These are phyloP conservation scores for Acanthochromis polyacanthus DNA, from an alignment of 2,113 vertebrate genomes.

Conservation along the genomic window DNA sequence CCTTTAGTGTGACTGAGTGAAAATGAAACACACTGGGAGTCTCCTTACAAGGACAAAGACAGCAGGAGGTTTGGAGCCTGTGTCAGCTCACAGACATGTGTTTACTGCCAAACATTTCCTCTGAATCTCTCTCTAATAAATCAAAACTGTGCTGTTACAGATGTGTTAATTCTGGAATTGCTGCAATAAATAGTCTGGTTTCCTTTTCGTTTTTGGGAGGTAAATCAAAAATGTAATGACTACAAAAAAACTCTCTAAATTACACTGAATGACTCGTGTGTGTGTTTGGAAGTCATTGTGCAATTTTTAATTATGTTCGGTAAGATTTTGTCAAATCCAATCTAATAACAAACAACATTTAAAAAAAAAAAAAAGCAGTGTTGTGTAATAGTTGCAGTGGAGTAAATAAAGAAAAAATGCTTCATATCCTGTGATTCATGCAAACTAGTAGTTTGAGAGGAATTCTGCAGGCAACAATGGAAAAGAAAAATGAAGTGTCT, in stretches of 20 bases:
- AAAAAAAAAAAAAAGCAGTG: too few species aligned
- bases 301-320: neutral
- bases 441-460: neutral
- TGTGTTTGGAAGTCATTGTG: neutral
- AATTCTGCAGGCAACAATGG: neutral
- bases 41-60: conserved; percentile 85
- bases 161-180: conserved; percentile 13
- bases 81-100: conserved; percentile 61
- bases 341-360: too few species aligned
- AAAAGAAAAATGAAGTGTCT: conserved; percentile 7
- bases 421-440: neutral
- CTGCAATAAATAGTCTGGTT: neutral
- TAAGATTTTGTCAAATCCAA: too few species aligned
- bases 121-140: conserved; percentile 16
- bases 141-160: conserved; percentile 23
- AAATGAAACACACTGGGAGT: conserved; percentile 69
- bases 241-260: neutral
- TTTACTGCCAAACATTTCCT: conserved; percentile 40
- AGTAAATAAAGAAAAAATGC: neutral
- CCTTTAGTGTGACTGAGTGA: conserved; percentile 68
- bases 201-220: neutral
- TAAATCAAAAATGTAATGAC: too few species aligned
- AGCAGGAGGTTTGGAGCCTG: conserved; percentile 62
- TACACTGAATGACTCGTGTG: neutral
- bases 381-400: too few species aligned